Conservation (phyloP, 1,140 invertebrate genomes). For the Chironomus striatipennis region DNA sequence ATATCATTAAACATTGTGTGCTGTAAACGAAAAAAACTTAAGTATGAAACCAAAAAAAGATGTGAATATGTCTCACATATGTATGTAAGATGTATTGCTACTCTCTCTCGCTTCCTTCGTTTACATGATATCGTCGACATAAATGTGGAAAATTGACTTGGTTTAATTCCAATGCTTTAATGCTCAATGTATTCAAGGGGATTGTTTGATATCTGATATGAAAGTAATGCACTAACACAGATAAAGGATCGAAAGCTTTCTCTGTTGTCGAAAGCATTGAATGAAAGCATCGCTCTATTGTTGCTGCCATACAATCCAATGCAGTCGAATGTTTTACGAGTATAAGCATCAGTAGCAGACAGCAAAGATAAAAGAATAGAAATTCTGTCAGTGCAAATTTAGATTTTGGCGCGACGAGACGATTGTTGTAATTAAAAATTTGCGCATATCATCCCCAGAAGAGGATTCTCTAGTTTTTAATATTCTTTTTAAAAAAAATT, state of each 20-base stretch:
- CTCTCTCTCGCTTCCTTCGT: background rate
- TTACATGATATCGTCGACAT: background rate
- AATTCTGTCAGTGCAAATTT: constrained; percentile 9
- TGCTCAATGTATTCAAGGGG: background rate
- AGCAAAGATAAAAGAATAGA: constrained; percentile 6
- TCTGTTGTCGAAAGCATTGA: background rate
- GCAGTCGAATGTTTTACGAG: background rate
- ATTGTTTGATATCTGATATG: no score
- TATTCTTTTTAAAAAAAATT: no score
- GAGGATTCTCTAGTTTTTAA: background rate
- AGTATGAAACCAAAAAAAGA: no score
- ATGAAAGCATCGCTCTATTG: background rate
- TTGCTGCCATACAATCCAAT: background rate
- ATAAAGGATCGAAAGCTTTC: no score
- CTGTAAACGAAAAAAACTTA: background rate
- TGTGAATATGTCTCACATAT: background rate
- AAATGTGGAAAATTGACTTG: background rate
- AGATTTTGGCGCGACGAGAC: constrained; percentile 21
- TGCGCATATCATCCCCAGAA: background rate
- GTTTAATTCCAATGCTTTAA: background rate
- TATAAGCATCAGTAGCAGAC: background rate
- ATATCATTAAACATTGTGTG: background rate
- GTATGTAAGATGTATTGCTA: background rate
- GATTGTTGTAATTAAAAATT: constrained; percentile 7
- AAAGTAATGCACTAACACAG: no score